Evolutionary conservation across 2,113 vertebrate genomes (phyloP), one percentile per base, ranked within the genome.

Genomic region (Sardina pilchardus): DNA sequence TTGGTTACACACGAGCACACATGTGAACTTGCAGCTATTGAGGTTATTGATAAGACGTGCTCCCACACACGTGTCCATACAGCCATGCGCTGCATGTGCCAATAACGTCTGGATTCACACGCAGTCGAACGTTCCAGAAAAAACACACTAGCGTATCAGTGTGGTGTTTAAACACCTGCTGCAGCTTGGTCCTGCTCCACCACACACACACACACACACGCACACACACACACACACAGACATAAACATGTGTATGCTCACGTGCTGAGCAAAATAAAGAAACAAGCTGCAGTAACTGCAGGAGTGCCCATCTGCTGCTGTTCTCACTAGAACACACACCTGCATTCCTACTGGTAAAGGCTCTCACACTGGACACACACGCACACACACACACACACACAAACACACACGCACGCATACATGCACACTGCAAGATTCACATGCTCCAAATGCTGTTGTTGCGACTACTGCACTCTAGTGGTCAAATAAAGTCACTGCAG

Each of bases 21-120:
- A n/a, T 63, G 59, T 63, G 24, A 17, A 78, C 71, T 78, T 36
- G 30, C 17, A 34, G 10, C 63, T 16, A n/a, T n/a, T 50, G 26
- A 71, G 63, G 63, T 71, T 26, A 71, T 14, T 71, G 63, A 78
- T 78, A 78, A 78, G 71, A 75, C 67, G 36, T 36, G 71, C 71
- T 39, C 9, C 6, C 63, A 71, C 30, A 78, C 30, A 34, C 14
- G 12, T 34, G 30, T 34, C 34, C 30, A 30, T 78, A 39, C 71
- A 78, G 30, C 34, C 67, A 78, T 34, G 14, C 16, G 7, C 39
- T 34, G 2, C 56, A 36, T 36, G 71, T 34, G 14, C 30, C 17
- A 78, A 3, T 34, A 36, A 14, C 36, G 14, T 78, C 71, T 36
- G 16, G 71, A 78, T 78, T 34, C 9, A 36, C 71, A 36, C n/a